phyloP scores from a whole-genome alignment of 2,113 vertebrate genomes.

The Meleagris gallopavo region DNA sequence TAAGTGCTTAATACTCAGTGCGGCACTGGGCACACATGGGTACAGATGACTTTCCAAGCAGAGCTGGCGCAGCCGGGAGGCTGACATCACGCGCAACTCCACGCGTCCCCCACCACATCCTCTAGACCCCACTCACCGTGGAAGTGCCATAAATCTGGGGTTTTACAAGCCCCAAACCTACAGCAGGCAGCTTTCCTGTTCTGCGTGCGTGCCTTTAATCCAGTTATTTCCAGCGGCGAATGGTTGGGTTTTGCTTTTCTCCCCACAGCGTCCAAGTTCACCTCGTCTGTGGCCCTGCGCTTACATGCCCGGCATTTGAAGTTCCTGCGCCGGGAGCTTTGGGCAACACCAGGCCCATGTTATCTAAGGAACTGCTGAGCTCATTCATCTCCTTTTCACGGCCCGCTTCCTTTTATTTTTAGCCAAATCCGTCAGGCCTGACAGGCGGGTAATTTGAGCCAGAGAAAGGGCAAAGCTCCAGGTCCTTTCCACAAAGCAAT shows the following conservation, averaged over 20 bases:
- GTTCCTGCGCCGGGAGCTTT: constrained; percentile 78
- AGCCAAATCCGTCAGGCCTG: constrained; percentile 93
- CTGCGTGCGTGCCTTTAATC: background rate
- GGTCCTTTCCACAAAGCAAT: constrained; percentile 88
- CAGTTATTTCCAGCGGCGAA: background rate
- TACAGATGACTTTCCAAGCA: constrained; percentile 77
- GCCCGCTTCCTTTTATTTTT: constrained; percentile 94
- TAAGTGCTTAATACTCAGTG: constrained; percentile 87
- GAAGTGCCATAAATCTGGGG: background rate
- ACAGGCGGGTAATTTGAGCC: constrained; percentile 92
- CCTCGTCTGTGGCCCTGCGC: constrained; percentile 26
- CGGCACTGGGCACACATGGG: constrained; percentile 77
- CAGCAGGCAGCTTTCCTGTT: background rate
- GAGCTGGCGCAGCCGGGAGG: constrained; percentile 65
- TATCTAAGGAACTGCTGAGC: constrained; percentile 83
- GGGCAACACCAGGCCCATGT: constrained; percentile 76
- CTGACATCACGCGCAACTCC: constrained; percentile 76
- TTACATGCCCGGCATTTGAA: constrained; percentile 63
- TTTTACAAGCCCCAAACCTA: background rate
- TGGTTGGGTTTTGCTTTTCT: background rate
- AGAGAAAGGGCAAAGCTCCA: constrained; percentile 87
- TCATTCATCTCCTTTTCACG: constrained; percentile 89
- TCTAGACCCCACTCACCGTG: background rate
- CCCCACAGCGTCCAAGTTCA: background rate
- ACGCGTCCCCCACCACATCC: constrained; percentile 11